Base-by-base conservation (phyloP, 2,113 vertebrate species). In the Laticauda colubrina region DNA sequence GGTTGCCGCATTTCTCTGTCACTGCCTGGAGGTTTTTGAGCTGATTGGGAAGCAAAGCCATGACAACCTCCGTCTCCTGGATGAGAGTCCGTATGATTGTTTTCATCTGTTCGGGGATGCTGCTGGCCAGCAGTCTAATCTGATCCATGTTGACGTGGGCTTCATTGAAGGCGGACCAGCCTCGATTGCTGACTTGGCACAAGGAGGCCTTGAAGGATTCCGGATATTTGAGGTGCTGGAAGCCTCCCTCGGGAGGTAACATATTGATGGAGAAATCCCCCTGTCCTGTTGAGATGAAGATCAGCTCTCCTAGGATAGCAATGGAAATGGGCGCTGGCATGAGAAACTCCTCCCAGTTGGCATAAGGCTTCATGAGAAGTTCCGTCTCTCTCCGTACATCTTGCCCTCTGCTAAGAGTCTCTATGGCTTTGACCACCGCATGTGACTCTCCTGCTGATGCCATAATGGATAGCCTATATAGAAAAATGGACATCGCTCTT, bases 341-440 rank as follows among this genome's bases (percentile, higher is more conserved):
- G 89, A 97, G 56, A 55, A 96, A 96, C 10, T 96, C 90, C 69
- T 96, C 96, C 96, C 96, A 97, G 93, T 96, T 96, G 64, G 94
- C 95, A 57, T 94, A 93, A 0, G 96, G 93, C 61, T 95, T 94
- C 95, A 96, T 95, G 11, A 96, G 81, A 21, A 96, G 61, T 69
- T 95, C 57, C 2, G 92, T 94, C 56, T 96, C 90, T 1, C 94
- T 86, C 20, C 93, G 94, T 75, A 95, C 94, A 3, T 96, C 92
- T 56, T 93, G 64, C 20, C 93, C 95, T 92, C 89, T 93, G 29
- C 92, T 89, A 20, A 95, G 89, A 48, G 43, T 93, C 69, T 89
- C 81, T 18, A 64, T 29, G 5, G 92, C 81, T 45, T 93, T 87
- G 56, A 21, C 34, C 45, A 93, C 43, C 4, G n/a, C 45, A 29